Conservation (phyloP, 2,113 vertebrate genomes). For the Prinia subflava region DNA sequence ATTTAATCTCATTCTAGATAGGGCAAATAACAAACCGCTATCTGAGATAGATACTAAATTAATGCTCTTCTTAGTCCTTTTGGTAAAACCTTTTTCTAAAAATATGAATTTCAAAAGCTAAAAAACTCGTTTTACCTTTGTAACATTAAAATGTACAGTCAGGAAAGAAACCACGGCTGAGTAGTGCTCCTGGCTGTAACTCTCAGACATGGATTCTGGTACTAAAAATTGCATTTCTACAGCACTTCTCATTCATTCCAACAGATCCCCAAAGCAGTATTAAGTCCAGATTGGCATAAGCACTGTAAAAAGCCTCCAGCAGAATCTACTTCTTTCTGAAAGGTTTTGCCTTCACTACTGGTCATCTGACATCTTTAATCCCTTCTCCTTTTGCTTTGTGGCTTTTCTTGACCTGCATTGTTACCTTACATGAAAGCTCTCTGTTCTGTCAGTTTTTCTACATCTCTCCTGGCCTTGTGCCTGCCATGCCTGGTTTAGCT, state of each 20-base stretch:
- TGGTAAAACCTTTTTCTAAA: conserved; percentile 11
- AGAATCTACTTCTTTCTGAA: not conserved
- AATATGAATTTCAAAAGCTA: not conserved
- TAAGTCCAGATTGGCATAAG: not conserved
- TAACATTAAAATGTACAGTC: not conserved
- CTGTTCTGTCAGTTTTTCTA: not conserved
- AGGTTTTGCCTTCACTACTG: not conserved
- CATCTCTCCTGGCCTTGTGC: not conserved
- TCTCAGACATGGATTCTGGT: not conserved
- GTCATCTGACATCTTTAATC: not conserved
- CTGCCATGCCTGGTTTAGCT: not conserved
- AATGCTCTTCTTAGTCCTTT: not conserved
- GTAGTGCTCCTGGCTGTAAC: not conserved
- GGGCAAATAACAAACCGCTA: not conserved
- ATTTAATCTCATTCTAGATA: not conserved
- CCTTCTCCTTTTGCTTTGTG: not conserved
- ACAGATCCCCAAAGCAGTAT: not conserved
- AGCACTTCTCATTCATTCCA: not conserved
- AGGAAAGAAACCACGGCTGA: not conserved
- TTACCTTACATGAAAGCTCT: not conserved
- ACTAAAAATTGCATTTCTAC: not conserved
- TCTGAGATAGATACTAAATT: not conserved
- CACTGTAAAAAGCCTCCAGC: not conserved
- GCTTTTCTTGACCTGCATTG: not conserved
- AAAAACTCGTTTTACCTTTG: not conserved